phyloP scores from a whole-genome alignment of 2,888 invertebrate genomes.

The Urechis unicinctus region DNA sequence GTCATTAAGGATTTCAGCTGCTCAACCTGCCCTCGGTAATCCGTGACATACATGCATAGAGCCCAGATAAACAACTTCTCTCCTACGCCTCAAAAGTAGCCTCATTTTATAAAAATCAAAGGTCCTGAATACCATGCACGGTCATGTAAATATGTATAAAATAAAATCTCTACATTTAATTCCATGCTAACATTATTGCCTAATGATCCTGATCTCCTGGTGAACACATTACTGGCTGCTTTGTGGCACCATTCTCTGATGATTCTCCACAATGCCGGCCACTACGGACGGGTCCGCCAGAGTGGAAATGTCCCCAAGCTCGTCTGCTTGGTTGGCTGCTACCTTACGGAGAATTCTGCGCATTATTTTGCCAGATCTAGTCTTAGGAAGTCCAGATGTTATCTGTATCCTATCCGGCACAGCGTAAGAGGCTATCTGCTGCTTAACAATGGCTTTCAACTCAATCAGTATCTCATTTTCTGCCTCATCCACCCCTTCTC shows the following conservation, averaged over 20 bases:
- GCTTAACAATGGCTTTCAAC: conserved; percentile 41
- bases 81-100: no score
- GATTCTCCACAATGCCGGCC: conserved; percentile 32
- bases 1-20: no score
- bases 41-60: no score
- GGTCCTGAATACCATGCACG: no score
- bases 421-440: conserved; percentile 52
- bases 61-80: no score
- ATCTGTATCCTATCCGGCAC: conserved; percentile 53
- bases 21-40: no score
- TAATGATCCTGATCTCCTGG: no score
- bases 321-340: conserved; percentile 43
- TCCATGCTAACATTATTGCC: no score
- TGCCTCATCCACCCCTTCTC: conserved; percentile 28
- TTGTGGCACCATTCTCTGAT: conserved; percentile 11
- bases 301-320: conserved; percentile 48
- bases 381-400: conserved; percentile 50
- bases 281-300: conserved; percentile 46
- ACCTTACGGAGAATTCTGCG: conserved; percentile 53
- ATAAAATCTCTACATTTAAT: no score
- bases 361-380: conserved; percentile 56
- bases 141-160: no score
- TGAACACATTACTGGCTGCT: background rate
- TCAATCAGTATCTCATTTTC: conserved; percentile 35
- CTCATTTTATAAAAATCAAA: no score